Evolutionary conservation across 2,797 vertebrate species (phyloP).

Genomic region (Muscicapa striata): DNA sequence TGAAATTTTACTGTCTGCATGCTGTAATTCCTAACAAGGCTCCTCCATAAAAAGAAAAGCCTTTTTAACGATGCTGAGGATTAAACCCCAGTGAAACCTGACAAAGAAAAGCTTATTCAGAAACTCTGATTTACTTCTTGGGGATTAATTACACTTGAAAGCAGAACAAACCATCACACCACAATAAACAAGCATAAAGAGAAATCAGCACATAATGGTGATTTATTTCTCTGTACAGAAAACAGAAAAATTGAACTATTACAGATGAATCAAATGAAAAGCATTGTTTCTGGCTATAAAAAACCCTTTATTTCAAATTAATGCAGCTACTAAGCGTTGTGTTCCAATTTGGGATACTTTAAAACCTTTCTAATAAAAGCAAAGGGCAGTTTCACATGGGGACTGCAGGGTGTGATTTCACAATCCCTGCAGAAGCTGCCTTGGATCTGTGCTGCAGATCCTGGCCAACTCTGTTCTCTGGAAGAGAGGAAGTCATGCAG

Average conservation of each 20-base stretch:
- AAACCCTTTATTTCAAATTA: not conserved
- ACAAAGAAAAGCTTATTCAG: conserved; percentile 15
- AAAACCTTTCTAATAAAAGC: conserved; percentile 2
- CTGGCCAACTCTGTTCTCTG: not conserved
- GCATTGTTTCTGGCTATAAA: not conserved
- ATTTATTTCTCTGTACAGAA: conserved; percentile 20
- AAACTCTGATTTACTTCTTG: not conserved
- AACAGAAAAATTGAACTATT: not conserved
- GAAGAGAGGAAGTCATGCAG: not conserved
- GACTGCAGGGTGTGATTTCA: not conserved
- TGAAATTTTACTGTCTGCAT: not conserved
- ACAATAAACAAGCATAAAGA: conserved; percentile 7
- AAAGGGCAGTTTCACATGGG: not conserved
- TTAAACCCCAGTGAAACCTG: not conserved
- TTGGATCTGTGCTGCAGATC: not conserved
- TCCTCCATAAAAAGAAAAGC: not conserved
- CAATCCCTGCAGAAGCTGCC: not conserved
- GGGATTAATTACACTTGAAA: conserved; percentile 32
- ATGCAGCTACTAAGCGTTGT: not conserved
- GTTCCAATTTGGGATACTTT: not conserved
- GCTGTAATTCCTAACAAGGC: not conserved
- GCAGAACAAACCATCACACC: not conserved
- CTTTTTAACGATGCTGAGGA: not conserved
- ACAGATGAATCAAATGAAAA: not conserved
- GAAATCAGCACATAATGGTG: not conserved